Conservation (phyloP, 2,797 vertebrate genomes). For the Melanogrammus aeglefinus region DNA sequence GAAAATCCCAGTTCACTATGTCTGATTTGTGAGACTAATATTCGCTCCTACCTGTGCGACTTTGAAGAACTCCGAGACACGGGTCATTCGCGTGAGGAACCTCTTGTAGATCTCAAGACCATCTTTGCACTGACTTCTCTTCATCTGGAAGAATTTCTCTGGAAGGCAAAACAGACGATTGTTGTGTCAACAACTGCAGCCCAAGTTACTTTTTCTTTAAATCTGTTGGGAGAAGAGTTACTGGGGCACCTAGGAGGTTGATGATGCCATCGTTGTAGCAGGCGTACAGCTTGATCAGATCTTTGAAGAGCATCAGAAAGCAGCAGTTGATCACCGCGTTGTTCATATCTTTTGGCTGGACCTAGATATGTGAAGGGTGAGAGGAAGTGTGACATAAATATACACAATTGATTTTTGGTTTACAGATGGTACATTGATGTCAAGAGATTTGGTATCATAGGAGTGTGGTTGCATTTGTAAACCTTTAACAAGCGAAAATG, state of each 20-base stretch:
- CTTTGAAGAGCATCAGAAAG: conserved; percentile 98
- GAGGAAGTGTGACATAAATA: background rate
- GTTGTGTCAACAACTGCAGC: background rate
- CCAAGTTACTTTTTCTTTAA: background rate
- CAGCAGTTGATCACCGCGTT: conserved; percentile 95
- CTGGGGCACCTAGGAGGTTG: conserved; percentile 87
- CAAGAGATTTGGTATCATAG: background rate
- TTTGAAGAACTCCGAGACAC: conserved; percentile 99
- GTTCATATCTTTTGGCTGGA: conserved; percentile 89
- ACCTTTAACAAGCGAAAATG: background rate
- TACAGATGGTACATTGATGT: background rate
- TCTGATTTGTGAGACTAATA: background rate
- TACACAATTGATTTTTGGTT: background rate
- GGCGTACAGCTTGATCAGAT: conserved; percentile 97
- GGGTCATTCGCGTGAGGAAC: conserved; percentile 96
- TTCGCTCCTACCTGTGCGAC: conserved; percentile 86
- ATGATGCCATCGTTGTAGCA: conserved; percentile 99
- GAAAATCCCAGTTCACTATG: no score
- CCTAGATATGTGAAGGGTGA: conserved; percentile 66
- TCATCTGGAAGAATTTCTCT: conserved; percentile 99
- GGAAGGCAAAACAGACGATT: background rate
- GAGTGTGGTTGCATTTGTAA: background rate
- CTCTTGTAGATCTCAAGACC: conserved; percentile 98
- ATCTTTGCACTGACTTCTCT: conserved; percentile 97
- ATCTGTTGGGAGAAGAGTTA: background rate